Evolutionary conservation across 2,888 invertebrate species (phyloP).

Genomic region (Drosophila eohydei): DNA sequence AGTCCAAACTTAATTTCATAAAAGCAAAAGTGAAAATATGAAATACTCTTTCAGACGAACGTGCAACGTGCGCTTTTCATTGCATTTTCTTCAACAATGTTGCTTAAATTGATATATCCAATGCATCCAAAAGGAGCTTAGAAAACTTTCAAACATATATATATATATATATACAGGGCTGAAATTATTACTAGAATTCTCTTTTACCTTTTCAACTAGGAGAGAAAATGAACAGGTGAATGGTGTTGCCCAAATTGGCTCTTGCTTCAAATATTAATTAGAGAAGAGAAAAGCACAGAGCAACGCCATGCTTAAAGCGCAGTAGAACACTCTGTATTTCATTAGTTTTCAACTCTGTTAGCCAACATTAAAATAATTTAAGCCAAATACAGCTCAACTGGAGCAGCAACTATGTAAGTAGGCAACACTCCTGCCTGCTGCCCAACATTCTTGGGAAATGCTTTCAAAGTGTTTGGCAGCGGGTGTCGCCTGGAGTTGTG

Average conservation of each 20-base stretch:
- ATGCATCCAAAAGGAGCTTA: constrained; percentile 2
- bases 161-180: neutral
- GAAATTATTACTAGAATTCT: neutral
- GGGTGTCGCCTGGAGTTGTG: constrained; percentile 56
- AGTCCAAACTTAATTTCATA: constrained; percentile 23
- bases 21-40: constrained; percentile 27
- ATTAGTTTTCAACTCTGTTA: constrained; percentile 7
- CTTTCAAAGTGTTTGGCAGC: constrained; percentile 52
- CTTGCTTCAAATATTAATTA: constrained; percentile 32
- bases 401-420: constrained; percentile 10
- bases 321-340: neutral
- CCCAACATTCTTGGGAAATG: constrained; percentile 29
- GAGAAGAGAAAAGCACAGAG: neutral
- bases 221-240: constrained; percentile 6
- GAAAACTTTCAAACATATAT: neutral
- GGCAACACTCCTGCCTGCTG: constrained; percentile 15
- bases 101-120: constrained; percentile 19
- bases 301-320: neutral
- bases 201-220: constrained; percentile 2
- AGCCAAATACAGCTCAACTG: constrained; percentile 15
- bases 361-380: constrained; percentile 11
- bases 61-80: constrained; percentile 14
- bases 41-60: constrained; percentile 24
- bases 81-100: constrained; percentile 23
- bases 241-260: neutral